These are phyloP conservation scores for Trichopoda pennipes DNA, from an alignment of 2,888 invertebrate species.

Conservation along the genomic window DNA sequence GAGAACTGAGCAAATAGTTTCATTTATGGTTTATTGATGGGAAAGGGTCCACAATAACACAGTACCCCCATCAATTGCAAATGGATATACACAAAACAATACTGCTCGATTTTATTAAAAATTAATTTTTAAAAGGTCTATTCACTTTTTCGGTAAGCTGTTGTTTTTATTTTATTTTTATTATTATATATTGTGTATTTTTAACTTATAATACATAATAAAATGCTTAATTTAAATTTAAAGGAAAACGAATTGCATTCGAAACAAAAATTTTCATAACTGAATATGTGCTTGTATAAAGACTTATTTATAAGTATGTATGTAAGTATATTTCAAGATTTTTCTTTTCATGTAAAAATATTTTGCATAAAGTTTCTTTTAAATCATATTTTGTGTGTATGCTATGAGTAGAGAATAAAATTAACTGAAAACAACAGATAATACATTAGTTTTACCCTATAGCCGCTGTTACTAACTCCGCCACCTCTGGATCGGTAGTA, in stretches of 20 bases:
- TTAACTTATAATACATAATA: conserved; percentile 52
- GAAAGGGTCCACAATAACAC: no score
- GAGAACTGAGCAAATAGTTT: no score
- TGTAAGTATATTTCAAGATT: conserved; percentile 21
- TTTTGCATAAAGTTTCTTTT: background rate
- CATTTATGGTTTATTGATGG: no score
- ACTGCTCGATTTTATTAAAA: no score
- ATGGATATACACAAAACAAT: no score
- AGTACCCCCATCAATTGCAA: no score
- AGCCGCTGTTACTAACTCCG: conserved; percentile 92
- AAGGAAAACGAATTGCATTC: conserved; percentile 52
- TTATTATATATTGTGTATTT: conserved; percentile 43
- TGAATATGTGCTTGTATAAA: conserved; percentile 28
- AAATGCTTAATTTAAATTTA: conserved; percentile 45
- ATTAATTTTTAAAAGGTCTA: no score
- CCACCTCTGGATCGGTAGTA: conserved; percentile 91
- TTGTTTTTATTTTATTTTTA: conserved; percentile 3
- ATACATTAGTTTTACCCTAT: conserved; percentile 85
- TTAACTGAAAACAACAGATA: conserved; percentile 17
- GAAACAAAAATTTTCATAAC: background rate
- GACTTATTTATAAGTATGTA: background rate
- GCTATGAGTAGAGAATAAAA: conserved; percentile 66
- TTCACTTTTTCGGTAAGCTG: no score
- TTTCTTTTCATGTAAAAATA: background rate
- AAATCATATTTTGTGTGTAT: conserved; percentile 72